These are phyloP conservation scores for Lithosia quadra DNA, from an alignment of 2,888 invertebrate species.

Conservation along the genomic window DNA sequence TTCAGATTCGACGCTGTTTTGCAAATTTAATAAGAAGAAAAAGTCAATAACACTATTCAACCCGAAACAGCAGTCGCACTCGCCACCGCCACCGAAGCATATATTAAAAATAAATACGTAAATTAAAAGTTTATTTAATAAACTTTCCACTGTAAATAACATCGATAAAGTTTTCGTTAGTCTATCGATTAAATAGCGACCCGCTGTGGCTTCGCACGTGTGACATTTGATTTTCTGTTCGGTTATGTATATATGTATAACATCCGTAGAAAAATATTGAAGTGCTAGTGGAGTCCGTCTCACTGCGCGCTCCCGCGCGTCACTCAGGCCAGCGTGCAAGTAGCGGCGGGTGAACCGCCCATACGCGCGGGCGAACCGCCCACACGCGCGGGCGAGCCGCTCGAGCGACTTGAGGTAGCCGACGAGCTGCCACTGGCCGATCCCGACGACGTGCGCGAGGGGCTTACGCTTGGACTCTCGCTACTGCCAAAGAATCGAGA, in stretches of 20 bases:
- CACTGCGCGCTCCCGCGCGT: neutral
- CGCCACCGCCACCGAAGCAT: constrained; percentile 1
- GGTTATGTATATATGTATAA: neutral
- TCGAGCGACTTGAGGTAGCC: neutral
- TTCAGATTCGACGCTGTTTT: neutral
- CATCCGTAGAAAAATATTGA: neutral
- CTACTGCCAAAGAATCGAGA: neutral
- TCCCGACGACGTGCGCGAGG: neutral
- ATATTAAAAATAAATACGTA: neutral
- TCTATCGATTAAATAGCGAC: neutral
- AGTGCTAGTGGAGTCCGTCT: neutral
- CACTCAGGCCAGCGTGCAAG: neutral
- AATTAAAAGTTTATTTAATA: neutral
- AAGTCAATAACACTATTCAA: neutral
- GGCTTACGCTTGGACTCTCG: neutral
- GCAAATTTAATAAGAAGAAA: neutral
- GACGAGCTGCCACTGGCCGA: neutral
- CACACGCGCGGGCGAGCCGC: too few relatives aligned
- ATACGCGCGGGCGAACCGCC: too few relatives aligned
- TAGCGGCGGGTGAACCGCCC: too few relatives aligned
- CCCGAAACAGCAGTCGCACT: neutral
- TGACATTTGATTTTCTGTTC: neutral
- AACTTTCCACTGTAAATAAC: neutral
- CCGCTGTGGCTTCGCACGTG: neutral
- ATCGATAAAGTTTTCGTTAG: neutral